Evolutionary conservation across 23 tunicate species (phyloP), one percentile per base, ranked within the genome.

Genomic region (Corella eumyota): DNA sequence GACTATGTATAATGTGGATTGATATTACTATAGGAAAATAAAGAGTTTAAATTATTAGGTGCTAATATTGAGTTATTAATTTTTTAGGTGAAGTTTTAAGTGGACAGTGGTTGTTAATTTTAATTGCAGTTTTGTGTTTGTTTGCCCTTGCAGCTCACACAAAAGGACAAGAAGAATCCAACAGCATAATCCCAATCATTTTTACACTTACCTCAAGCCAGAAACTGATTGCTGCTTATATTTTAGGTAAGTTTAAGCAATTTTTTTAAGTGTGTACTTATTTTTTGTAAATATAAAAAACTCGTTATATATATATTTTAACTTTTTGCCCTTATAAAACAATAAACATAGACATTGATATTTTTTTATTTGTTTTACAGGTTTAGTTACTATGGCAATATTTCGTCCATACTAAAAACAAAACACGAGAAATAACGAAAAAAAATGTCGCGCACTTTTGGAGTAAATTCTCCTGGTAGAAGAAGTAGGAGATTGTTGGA

Each of bases 401-500:
- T 66, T 66, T 32, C 32, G 35, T 2, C 58, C 58, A 6, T 29
- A 15, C 20, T 58, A 19, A 51, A 19, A 7, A 27, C 57, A 40
- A 15, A 9, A 15, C 11, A 40, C 13, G 15, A 40, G 48, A 11
- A 40, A 15, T 15, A 40, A 40, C 48, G 29, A 62, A 35, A 5
- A 21, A 68, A 31, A 32, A 75, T 75, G 82, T 75, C 82, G n/a
- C 72, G 82, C 31, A 66, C 72, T 5, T 48, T 23, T 37, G 71
- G 60, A 45, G 20, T 58, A n/a, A 45, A 60, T 3, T 24, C 77
- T 0, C 83, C 83, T 9, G 61, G 59, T 23, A 71, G 94, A 17
- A 50, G 83, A 37, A 84, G 94, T 40, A 69, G 58, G 62, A 67
- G 94, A n/a, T 61, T 84, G 28, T 54, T 75, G 23, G 30, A 55